Base-by-base conservation (phyloP, 2,797 vertebrate genomes). In the Melanotaenia pygmaea region DNA sequence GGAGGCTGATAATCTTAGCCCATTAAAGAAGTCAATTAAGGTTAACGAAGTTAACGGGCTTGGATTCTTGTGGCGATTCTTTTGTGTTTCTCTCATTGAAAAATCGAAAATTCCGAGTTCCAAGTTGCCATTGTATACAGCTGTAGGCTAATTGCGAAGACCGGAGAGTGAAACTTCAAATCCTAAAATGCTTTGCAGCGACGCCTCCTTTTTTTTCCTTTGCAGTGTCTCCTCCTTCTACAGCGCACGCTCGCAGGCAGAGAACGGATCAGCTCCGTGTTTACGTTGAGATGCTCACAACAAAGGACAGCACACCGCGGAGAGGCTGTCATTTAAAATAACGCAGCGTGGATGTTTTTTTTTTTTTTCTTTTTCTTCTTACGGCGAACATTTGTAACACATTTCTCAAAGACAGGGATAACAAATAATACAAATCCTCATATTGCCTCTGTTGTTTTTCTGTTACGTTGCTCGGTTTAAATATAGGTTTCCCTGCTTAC, bases 271-370 rank as follows among this genome's bases (percentile, higher is more conserved):
- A 0, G 80, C 81, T 74, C 76, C 0, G 86, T 93, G 90, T 93
- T 93, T 91, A 93, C 88, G 91, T 88, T 85, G 73, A 80, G 89
- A 90, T 88, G 91, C 91, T 91, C 88, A 88, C 90, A 92, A 92
- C 92, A 93, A 93, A 93, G 92, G 83, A 86, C 76, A 35, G 86
- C 61, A 51, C 85, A 60, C 64, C 72, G 74, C 79, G 75, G 76
- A 83, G 76, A 82, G 80, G 22, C 84, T 77, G 88, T 75, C 73
- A 77, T 32, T 65, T 64, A 32, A 70, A 65, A 70, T 28, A 40
- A 37, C 70, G 8, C 70, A 63, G 66, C 64, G 70, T 50, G 85
- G 79, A 76, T 69, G 58, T 81, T 59, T 32, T 4, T 8, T 67
- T 32, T 4, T 8, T 65, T 38, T 30, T 30, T 30, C 30, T 30